Evolutionary conservation across 2,888 invertebrate genomes (phyloP).

Genomic region (Linnaemya vulpina): DNA sequence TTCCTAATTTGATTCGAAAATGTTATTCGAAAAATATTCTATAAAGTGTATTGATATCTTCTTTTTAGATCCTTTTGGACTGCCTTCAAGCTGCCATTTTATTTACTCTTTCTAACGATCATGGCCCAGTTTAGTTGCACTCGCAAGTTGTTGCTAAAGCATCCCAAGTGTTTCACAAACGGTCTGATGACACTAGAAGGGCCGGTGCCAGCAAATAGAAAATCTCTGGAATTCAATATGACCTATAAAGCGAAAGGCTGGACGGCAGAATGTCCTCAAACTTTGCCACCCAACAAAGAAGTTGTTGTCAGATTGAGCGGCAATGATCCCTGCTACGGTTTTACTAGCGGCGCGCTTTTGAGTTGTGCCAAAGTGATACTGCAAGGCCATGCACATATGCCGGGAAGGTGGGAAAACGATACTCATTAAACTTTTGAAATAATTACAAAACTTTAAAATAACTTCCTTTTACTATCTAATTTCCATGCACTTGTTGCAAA

Average conservation of each 20-base stretch:
- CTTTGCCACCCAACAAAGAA: conserved; percentile 85
- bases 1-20: too few relatives aligned
- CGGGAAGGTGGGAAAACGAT: conserved; percentile 81
- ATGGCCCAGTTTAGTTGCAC: conserved; percentile 86
- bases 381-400: conserved; percentile 88
- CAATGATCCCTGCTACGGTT: conserved; percentile 87
- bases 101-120: conserved; percentile 84
- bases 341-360: conserved; percentile 88
- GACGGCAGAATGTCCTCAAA: conserved; percentile 84
- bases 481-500: too few relatives aligned
- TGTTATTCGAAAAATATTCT: too few relatives aligned
- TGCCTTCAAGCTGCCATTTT: conserved; percentile 83
- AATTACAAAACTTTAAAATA: too few relatives aligned
- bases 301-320: conserved; percentile 85
- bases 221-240: conserved; percentile 86
- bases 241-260: conserved; percentile 90
- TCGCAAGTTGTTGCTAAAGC: conserved; percentile 86
- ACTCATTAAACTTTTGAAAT: not conserved
- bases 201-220: conserved; percentile 85
- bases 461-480: too few relatives aligned
- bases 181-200: conserved; percentile 88
- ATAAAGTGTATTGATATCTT: not conserved
- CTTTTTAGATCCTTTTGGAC: conserved; percentile 71
- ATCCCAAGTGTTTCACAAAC: conserved; percentile 87
- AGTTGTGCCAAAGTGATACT: conserved; percentile 89